Evolutionary conservation across 2,113 vertebrate genomes (phyloP).

Genomic region (Pollachius pollachius): DNA sequence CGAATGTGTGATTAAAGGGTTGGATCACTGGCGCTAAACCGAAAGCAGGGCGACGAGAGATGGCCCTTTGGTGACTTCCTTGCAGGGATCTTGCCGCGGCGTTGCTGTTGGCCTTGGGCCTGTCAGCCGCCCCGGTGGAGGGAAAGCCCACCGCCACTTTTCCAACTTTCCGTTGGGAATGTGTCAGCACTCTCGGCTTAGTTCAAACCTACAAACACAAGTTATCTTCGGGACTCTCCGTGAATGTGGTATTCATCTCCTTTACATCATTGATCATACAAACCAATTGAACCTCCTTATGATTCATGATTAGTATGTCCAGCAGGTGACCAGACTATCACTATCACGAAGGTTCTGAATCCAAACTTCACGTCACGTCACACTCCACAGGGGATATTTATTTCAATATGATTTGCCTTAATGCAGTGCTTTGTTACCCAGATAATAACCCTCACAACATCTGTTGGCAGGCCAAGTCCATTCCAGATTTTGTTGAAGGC

Average conservation of each 20-base stretch:
- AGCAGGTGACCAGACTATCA: not conserved
- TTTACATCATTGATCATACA: too few relatives aligned
- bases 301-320: conserved; percentile 11
- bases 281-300: not conserved
- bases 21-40: conserved; percentile 52
- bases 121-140: conserved; percentile 42
- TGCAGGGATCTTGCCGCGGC: conserved; percentile 39
- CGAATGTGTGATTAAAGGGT: conserved; percentile 53
- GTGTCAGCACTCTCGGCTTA: conserved; percentile 25
- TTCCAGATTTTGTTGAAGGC: too few relatives aligned
- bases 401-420: conserved; percentile 23
- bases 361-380: not conserved
- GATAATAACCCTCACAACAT: conserved; percentile 37
- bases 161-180: conserved; percentile 25
- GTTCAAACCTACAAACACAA: too few relatives aligned
- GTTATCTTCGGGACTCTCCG: too few relatives aligned
- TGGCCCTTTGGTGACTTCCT: conserved; percentile 34
- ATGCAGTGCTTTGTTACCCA: conserved; percentile 51
- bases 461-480: too few relatives aligned
- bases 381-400: conserved; percentile 5
- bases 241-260: too few relatives aligned
- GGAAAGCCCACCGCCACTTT: conserved; percentile 9
- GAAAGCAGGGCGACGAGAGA: conserved; percentile 37
- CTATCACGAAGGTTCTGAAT: not conserved
- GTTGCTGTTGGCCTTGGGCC: conserved; percentile 14